Conservation (phyloP, 2,113 vertebrate genomes). For the Protomyctophum bolini region DNA sequence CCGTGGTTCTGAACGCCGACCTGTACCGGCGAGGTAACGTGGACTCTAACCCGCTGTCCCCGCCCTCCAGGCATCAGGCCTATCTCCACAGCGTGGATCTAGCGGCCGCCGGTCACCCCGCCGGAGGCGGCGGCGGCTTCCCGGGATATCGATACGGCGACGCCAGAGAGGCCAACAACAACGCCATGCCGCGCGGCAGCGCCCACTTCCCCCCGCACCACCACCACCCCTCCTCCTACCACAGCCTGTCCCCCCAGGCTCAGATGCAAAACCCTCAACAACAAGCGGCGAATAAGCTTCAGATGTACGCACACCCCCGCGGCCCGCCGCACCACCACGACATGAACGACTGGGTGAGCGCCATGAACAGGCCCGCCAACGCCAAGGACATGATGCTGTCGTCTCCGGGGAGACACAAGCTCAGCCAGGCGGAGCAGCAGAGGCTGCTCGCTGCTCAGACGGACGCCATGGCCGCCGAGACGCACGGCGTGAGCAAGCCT, state of each 20-base stretch:
- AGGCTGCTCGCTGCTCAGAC: slow-evolving; percentile 63
- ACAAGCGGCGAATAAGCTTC: slow-evolving; percentile 68
- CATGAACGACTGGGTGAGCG: slow-evolving; percentile 74
- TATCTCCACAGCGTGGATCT: slow-evolving; percentile 74
- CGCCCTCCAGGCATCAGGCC: slow-evolving; percentile 70
- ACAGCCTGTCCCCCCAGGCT: slow-evolving; percentile 63
- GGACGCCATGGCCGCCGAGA: slow-evolving; percentile 59
- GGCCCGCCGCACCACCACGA: slow-evolving; percentile 70
- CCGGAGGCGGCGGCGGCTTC: slow-evolving; percentile 52
- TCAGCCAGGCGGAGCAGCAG: slow-evolving; percentile 66
- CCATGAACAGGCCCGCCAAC: slow-evolving; percentile 68
- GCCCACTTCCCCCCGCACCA: slow-evolving; percentile 68
- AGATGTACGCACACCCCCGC: slow-evolving; percentile 71
- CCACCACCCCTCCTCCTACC: slow-evolving; percentile 65
- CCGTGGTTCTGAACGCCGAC: slow-evolving; percentile 66
- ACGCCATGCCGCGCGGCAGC: slow-evolving; percentile 63
- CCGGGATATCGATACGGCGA: slow-evolving; percentile 73
- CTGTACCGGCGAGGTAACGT: slow-evolving; percentile 65
- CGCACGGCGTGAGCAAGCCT: slow-evolving; percentile 52
- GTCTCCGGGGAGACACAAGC: slow-evolving; percentile 69
- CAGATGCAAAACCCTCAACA: slow-evolving; percentile 44
- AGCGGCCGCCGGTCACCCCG: slow-evolving; percentile 41
- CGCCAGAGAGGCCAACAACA: slow-evolving; percentile 62
- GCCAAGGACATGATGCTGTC: slow-evolving; percentile 71
- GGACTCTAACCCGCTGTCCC: slow-evolving; percentile 73